Evolutionary conservation across 37 sponge, comb jelly and placozoan species (phyloP).

Genomic region (Axinella damicornis): DNA sequence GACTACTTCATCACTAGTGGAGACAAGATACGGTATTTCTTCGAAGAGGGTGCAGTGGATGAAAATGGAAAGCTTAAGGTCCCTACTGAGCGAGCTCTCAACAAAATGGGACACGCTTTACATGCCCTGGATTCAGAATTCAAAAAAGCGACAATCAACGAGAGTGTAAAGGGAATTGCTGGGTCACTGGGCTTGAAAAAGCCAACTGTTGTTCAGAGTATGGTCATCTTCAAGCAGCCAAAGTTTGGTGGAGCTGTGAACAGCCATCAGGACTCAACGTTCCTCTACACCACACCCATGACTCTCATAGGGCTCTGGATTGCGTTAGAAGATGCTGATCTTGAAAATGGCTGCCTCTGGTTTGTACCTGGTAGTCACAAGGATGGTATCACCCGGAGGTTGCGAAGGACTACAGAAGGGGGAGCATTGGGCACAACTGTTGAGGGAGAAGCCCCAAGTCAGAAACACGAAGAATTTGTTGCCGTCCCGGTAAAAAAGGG

Average conservation of each 20-base stretch:
- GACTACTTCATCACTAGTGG: constrained; percentile 96
- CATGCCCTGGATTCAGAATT: constrained; percentile 87
- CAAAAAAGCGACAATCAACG: constrained; percentile 73
- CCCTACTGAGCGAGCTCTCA: constrained; percentile 63
- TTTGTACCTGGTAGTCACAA: constrained; percentile 93
- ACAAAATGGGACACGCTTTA: constrained; percentile 98
- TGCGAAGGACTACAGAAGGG: constrained; percentile 53
- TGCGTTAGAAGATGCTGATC: constrained; percentile 93
- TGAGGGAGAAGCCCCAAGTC: constrained; percentile 54
- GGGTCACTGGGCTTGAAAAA: constrained; percentile 66
- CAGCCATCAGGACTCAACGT: constrained; percentile 92
- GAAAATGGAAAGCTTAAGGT: constrained; percentile 77
- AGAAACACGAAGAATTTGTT: constrained; percentile 64
- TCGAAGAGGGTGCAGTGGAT: constrained; percentile 92
- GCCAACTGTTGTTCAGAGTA: constrained; percentile 92
- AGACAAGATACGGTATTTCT: constrained; percentile 94
- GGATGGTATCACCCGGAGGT: constrained; percentile 27
- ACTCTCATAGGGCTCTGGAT: constrained; percentile 93
- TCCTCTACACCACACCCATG: constrained; percentile 90
- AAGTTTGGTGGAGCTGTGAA: constrained; percentile 76
- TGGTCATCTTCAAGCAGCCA: constrained; percentile 97
- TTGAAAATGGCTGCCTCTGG: constrained; percentile 96
- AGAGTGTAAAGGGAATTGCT: constrained; percentile 66
- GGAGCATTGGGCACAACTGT: constrained; percentile 23
- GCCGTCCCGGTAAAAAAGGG: constrained; percentile 82